Evolutionary conservation across 1,140 invertebrate species (phyloP).

Genomic region (Riptortus pedestris): DNA sequence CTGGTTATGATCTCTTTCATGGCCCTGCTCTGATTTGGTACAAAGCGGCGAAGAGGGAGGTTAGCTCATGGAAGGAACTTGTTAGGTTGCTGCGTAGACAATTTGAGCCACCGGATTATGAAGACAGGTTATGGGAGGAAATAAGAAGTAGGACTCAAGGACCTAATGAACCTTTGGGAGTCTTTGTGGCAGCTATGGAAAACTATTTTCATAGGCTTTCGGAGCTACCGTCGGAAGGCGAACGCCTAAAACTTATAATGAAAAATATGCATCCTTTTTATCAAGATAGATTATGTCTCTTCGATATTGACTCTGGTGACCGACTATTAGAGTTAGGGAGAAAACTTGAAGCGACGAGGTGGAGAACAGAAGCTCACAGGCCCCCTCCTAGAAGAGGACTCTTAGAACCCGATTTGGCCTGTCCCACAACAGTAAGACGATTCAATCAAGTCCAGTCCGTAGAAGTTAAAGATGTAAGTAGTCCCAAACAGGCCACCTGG

Average conservation of each 20-base stretch:
- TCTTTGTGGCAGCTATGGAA: conserved; percentile 34
- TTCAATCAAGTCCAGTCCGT: neutral
- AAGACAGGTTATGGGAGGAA: conserved; percentile 34
- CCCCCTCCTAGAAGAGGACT: neutral
- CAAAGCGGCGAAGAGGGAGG: neutral
- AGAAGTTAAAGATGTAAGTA: neutral
- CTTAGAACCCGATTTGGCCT: conserved; percentile 16
- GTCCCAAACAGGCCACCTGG: neutral
- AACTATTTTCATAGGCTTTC: conserved; percentile 34
- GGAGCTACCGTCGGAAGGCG: conserved; percentile 28
- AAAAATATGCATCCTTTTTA: conserved; percentile 34
- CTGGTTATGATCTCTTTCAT: conserved; percentile 14
- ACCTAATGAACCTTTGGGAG: conserved; percentile 31
- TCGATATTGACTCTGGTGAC: neutral
- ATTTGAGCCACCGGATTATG: conserved; percentile 26
- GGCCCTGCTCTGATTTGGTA: conserved; percentile 13
- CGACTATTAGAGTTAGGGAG: neutral
- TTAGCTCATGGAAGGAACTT: neutral
- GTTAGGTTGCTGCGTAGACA: neutral
- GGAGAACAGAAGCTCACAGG: neutral
- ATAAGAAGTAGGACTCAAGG: conserved; percentile 33
- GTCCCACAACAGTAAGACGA: neutral
- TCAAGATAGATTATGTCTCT: conserved; percentile 20
- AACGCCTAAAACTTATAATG: conserved; percentile 32
- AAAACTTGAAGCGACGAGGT: neutral